Evolutionary conservation across 2,888 invertebrate genomes (phyloP).

Genomic region (Ennomos erosarius): DNA sequence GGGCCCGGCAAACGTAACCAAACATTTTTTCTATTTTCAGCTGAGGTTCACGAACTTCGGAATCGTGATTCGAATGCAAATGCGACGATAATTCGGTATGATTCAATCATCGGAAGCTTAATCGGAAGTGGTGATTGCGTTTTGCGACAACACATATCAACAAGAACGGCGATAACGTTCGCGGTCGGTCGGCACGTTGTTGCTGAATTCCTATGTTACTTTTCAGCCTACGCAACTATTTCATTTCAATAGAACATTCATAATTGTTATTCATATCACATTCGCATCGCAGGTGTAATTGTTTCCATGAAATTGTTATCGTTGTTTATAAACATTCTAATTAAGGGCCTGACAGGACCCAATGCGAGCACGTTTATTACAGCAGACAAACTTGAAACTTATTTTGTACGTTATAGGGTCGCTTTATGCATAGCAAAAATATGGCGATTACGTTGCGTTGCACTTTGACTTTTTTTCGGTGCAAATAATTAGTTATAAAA

Average conservation of each 20-base stretch:
- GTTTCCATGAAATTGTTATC: slow-evolving; percentile 26
- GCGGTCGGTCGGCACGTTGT: background rate
- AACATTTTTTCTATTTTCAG: slow-evolving; percentile 42
- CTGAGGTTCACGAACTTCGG: slow-evolving; percentile 52
- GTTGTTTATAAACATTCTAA: slow-evolving; percentile 20
- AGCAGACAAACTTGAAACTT: no score
- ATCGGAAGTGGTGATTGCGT: slow-evolving; percentile 36
- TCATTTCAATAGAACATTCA: slow-evolving; percentile 10
- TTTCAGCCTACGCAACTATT: slow-evolving; percentile 14
- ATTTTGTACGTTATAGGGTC: no score
- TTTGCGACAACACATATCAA: slow-evolving; percentile 3
- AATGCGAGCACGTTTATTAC: no score
- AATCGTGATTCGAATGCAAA: slow-evolving; percentile 55
- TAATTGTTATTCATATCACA: slow-evolving; percentile 11
- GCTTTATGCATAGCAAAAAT: no score
- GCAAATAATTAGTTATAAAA: no score
- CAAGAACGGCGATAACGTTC: slow-evolving; percentile 15
- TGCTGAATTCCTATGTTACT: background rate
- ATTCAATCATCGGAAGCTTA: slow-evolving; percentile 44
- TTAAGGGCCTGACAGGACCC: no score
- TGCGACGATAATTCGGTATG: slow-evolving; percentile 23
- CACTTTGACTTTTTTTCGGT: no score
- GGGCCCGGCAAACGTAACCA: slow-evolving; percentile 34
- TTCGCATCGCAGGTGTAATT: slow-evolving; percentile 22
- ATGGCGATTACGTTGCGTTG: no score